Evolutionary conservation across 1,140 invertebrate species (phyloP).

Genomic region (Sminthurinus signatus): DNA sequence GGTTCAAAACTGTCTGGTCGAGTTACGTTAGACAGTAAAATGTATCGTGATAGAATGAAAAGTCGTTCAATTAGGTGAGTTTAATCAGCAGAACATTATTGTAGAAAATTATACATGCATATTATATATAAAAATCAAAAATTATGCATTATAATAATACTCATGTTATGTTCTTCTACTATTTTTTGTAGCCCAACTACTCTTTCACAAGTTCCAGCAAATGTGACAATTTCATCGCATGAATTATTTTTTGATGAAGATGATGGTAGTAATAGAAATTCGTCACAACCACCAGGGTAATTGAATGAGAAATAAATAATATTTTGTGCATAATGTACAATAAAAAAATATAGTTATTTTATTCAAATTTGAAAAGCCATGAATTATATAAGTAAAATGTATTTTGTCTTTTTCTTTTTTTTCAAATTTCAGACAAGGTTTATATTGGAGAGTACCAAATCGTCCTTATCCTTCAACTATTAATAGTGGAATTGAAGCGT

Average conservation of each 20-base stretch:
- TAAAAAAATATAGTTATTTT: no score
- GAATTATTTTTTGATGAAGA: conserved; percentile 41
- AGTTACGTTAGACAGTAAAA: conserved; percentile 40
- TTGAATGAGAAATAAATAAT: no score
- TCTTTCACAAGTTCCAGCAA: conserved; percentile 36
- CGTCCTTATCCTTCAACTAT: conserved; percentile 5
- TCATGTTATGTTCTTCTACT: no score
- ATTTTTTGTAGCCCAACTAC: conserved; percentile 24
- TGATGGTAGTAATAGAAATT: conserved; percentile 32
- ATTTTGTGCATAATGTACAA: no score
- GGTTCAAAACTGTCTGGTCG: conserved; percentile 8
- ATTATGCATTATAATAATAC: no score
- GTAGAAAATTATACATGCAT: no score
- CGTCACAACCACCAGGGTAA: no score
- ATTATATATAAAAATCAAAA: no score
- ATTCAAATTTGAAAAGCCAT: no score
- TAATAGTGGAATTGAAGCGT: conserved; percentile 18
- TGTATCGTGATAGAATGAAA: conserved; percentile 39
- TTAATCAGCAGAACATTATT: no score
- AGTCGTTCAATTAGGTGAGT: conserved; percentile 36
- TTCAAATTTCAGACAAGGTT: conserved; percentile 26
- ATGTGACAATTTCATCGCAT: conserved; percentile 38
- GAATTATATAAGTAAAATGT: no score
- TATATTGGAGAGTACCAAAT: conserved; percentile 39
- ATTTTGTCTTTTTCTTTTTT: no score